Evolutionary conservation across 1,140 invertebrate genomes (phyloP), one percentile per base, ranked within the genome.

Genomic region (Maniola jurtina): DNA sequence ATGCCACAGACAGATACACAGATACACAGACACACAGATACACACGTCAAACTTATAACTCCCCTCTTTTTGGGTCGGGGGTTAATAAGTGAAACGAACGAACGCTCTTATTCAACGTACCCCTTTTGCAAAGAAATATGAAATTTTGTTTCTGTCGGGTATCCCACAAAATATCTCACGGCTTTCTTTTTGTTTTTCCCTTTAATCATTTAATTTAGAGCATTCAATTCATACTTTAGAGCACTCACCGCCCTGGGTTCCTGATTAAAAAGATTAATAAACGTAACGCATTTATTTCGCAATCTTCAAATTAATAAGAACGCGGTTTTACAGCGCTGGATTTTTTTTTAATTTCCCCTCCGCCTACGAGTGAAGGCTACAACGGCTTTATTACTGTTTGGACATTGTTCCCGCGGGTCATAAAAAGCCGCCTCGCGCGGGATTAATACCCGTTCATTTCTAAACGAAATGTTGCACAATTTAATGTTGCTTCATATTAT

Each of bases 321-420:
- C 38, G 38, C 38, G 7, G 38, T 1, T 38, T 38, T 7, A 38
- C 38, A 38, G 38, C 10, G 38, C 10, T 38, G 38, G 38, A 11
- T 40, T 45, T 5, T 45, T 42, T 42, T 45, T 45, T 11, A 45
- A 45, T 13, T 40, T 40, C 10, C 42, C 42, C 42, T 13, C 42
- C 42, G 42, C 42, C 42, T 45, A 5, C 42, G 10, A 45, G 42
- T 5, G 42, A 13, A 11, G 10, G 9, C 42, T 45, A 45, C 42
- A 38, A 45, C 42, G 42, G 42, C 42, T 45, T 45, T 45, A 45
- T 45, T 45, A 45, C 42, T 45, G 42, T 45, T 45, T 45, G 42
- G 42, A 45, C 42, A 45, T 45, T 11, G 42, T 11, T 45, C 42
- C 42, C 42, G 42, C 42, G 13, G 13, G 42, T 11, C 42, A n/a